Percentiles rank a stretch among this genome's conserved stretches.
Conservation (phyloP, 2,797 vertebrate species). For the Margarornis squamiger region DNA sequence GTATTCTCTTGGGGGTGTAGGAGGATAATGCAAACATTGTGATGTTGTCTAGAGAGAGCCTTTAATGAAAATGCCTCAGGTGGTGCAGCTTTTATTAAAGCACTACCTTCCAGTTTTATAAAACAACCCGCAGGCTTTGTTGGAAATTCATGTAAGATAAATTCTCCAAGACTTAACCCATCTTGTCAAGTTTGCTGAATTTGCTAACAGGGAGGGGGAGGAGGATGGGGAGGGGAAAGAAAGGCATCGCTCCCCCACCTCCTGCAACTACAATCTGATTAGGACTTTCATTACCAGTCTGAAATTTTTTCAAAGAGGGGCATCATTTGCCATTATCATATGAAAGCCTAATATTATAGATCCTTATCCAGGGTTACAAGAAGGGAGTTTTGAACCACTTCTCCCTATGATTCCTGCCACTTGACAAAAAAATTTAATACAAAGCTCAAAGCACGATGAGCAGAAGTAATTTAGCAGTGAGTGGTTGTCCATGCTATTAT, state of each 20-base stretch:
- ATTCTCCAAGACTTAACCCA: conserved; percentile 73
- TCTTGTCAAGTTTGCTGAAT: conserved; percentile 76
- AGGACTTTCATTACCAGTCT: conserved; percentile 80
- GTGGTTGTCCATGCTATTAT: conserved; percentile 78
- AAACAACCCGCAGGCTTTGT: conserved; percentile 70
- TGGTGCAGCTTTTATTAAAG: conserved; percentile 83
- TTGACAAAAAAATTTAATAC: conserved; percentile 94
- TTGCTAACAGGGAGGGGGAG: conserved; percentile 29
- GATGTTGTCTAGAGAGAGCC: conserved; percentile 80
- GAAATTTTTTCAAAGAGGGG: conserved; percentile 77
- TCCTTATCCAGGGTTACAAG: conserved; percentile 78
- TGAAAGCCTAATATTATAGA: conserved; percentile 83
- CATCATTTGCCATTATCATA: conserved; percentile 82
- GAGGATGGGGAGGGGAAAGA: neutral
- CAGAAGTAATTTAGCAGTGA: conserved; percentile 88
- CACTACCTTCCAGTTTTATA: conserved; percentile 76
- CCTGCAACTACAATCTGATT: conserved; percentile 77
- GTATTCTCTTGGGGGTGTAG: conserved; percentile 75
- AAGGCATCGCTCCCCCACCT: neutral
- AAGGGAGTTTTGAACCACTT: conserved; percentile 80
- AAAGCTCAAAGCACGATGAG: conserved; percentile 84
- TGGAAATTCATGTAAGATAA: conserved; percentile 78
- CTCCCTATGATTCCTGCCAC: conserved; percentile 88
- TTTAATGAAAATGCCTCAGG: conserved; percentile 92
- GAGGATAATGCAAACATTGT: conserved; percentile 79